Base-by-base conservation (phyloP, 2,113 vertebrate species). In the Oxyruncus cristatus region DNA sequence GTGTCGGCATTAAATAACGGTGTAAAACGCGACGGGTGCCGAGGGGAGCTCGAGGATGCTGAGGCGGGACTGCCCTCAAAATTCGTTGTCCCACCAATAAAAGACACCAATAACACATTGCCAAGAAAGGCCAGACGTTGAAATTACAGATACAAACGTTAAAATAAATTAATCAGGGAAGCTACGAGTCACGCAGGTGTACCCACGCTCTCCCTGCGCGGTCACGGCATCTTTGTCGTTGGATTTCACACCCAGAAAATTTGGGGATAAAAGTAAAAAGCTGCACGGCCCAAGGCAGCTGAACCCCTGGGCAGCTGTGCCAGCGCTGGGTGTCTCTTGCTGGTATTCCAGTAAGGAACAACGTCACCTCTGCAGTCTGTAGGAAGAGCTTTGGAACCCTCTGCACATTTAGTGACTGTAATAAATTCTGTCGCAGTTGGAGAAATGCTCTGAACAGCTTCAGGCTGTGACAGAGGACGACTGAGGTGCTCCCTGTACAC, bases 331-430 rank as follows among this genome's bases (percentile, higher is more conserved):
- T 11, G 12, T 8, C 10, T 8, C 5, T 42, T 15, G 15, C 61
- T 19, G 83, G 32, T 39, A 12, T 87, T 71, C 49, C 56, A 23
- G 37, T 37, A 19, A 47, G 92, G 30, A 66, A 32, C 6, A 49
- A 35, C 2, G 0, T 19, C 61, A 1, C 9, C 4, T 18, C 23
- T 10, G 23, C 33, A 7, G 46, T 9, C 6, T 8, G 3, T 2
- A 22, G 33, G 23, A 27, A 65, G 23, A 33, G 53, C 33, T 76
- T 13, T n/a, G 44, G 18, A 35, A 89, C 24, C 7, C 19, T n/a
- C 13, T 22, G 49, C 4, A 0, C 1, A 0, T 50, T 49, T 5
- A 16, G 18, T 3, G 5, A 47, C 14, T 23, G 1, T 32, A 76
- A 47, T 35, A 5, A 19, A 3, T 4, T 12, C 8, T 8, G 9